Evolutionary conservation across 1,140 invertebrate species (phyloP).

Genomic region (Apis cerana): DNA sequence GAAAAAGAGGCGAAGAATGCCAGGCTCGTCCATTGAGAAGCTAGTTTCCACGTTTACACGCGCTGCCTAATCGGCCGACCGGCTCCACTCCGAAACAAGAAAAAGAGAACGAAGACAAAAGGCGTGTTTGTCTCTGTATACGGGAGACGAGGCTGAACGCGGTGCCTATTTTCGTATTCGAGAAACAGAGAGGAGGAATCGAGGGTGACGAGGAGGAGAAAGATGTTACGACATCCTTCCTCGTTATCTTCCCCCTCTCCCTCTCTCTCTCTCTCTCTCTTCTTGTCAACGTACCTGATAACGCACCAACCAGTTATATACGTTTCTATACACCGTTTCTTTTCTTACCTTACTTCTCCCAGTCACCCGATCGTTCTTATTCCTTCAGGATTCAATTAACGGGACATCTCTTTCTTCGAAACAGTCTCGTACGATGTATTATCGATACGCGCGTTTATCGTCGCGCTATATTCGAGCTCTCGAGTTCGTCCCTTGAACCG

Average conservation of each 20-base stretch:
- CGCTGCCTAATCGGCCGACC: conserved; percentile 55
- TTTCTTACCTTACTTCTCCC: conserved; percentile 13
- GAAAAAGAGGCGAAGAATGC: conserved; percentile 56
- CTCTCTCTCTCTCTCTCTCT: conserved; percentile 14
- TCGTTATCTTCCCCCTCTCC: conserved; percentile 56
- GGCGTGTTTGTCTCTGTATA: neutral
- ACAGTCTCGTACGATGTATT: conserved; percentile 18
- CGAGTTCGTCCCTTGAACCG: neutral
- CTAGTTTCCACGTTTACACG: conserved; percentile 65
- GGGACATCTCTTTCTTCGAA: conserved; percentile 16
- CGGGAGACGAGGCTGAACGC: too few relatives aligned
- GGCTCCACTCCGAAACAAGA: conserved; percentile 28
- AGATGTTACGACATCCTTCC: conserved; percentile 61
- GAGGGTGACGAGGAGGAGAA: conserved; percentile 32
- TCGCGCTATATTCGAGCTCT: neutral
- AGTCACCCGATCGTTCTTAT: conserved; percentile 33
- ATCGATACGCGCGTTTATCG: conserved; percentile 38
- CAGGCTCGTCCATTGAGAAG: conserved; percentile 51
- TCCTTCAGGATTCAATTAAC: conserved; percentile 51
- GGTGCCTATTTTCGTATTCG: conserved; percentile 3
- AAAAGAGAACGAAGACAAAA: conserved; percentile 38
- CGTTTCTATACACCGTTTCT: neutral
- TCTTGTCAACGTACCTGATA: conserved; percentile 58
- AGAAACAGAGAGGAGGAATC: neutral
- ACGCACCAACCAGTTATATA: conserved; percentile 43